Evolutionary conservation across 2,797 vertebrate species (phyloP).

Genomic region (Mastacembelus armatus): DNA sequence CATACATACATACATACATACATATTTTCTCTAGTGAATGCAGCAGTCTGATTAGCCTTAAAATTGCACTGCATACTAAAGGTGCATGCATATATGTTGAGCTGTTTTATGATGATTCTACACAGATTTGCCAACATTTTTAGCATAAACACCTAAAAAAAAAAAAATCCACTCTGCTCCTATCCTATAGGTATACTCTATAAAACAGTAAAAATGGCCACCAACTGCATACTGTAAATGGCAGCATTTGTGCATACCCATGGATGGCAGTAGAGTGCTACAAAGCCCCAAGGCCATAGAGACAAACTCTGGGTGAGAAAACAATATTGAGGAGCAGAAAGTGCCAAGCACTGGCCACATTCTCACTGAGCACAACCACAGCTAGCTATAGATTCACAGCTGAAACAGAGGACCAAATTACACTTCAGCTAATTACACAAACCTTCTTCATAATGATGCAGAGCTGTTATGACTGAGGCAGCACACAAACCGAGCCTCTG

Average conservation of each 20-base stretch:
- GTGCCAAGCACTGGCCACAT: slow-evolving; percentile 15
- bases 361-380: slow-evolving; percentile 31
- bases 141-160: slow-evolving; percentile 52
- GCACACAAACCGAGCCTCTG: slow-evolving; percentile 18
- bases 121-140: slow-evolving; percentile 14
- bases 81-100: not conserved
- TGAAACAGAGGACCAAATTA: slow-evolving; percentile 48
- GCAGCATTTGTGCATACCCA: slow-evolving; percentile 56
- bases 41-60: slow-evolving; percentile 16
- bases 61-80: slow-evolving; percentile 21
- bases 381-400: slow-evolving; percentile 38
- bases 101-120: not conserved
- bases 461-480: slow-evolving; percentile 49
- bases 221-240: slow-evolving; percentile 62
- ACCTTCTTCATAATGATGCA: slow-evolving; percentile 43
- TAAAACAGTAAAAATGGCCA: slow-evolving; percentile 73
- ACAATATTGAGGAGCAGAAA: slow-evolving; percentile 46
- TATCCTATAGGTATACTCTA: slow-evolving; percentile 62
- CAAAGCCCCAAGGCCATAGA: slow-evolving; percentile 57
- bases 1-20: too few species aligned
- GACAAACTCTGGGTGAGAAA: slow-evolving; percentile 60
- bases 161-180: slow-evolving; percentile 43
- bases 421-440: slow-evolving; percentile 61
- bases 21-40: slow-evolving; percentile 38
- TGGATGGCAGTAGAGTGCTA: slow-evolving; percentile 80